A percentile compares a stretch with the other conserved stretches of the same genome.
Evolutionary conservation across 2,888 invertebrate genomes (phyloP).

Genomic region (Mythimna lalbum): DNA sequence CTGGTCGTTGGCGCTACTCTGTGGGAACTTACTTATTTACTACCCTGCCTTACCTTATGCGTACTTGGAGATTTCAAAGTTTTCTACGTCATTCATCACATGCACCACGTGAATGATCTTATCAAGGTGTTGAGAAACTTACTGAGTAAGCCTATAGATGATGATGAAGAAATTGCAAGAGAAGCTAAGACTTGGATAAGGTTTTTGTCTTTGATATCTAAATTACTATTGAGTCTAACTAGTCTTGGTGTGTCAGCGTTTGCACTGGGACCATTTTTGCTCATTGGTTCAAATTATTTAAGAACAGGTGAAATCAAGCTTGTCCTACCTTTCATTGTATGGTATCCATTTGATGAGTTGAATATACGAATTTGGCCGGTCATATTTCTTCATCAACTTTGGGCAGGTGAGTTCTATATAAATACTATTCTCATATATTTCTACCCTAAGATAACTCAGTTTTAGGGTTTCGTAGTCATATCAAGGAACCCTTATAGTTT

Average conservation of each 20-base stretch:
- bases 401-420: conserved; percentile 66
- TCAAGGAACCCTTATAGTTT: too few species aligned
- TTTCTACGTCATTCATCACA: conserved; percentile 65
- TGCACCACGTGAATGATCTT: conserved; percentile 64
- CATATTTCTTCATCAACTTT: conserved; percentile 69
- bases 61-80: conserved; percentile 69
- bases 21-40: conserved; percentile 67
- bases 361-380: conserved; percentile 69
- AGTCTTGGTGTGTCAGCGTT: conserved; percentile 60
- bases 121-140: conserved; percentile 61
- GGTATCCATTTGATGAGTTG: conserved; percentile 75
- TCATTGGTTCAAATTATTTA: conserved; percentile 65
- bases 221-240: conserved; percentile 50
- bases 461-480: not conserved
- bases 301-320: conserved; percentile 67
- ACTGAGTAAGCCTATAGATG: conserved; percentile 23
- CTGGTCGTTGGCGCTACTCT: conserved; percentile 57
- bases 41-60: conserved; percentile 70
- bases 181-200: conserved; percentile 54
- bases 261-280: conserved; percentile 64
- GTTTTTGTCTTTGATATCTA: conserved; percentile 58
- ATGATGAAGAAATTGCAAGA: conserved; percentile 29
- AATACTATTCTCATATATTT: not conserved
- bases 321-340: conserved; percentile 69
- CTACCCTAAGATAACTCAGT: not conserved